Conservation (phyloP, 2,797 vertebrate genomes). For the Spondyliosoma cantharus region DNA sequence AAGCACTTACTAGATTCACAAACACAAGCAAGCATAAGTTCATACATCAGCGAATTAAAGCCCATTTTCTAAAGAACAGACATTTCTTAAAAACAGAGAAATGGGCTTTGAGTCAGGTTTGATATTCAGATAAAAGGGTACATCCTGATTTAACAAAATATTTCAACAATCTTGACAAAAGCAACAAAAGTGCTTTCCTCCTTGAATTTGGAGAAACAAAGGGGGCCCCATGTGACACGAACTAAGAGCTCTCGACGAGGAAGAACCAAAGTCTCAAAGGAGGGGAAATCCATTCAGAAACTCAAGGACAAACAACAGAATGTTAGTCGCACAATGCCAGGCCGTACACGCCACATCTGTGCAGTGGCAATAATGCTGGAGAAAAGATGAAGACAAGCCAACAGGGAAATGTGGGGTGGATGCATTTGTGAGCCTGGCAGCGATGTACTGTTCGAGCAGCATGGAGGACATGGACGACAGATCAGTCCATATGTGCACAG, state of each 20-base stretch:
- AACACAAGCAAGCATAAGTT: constrained; percentile 4
- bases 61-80: not conserved
- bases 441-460: constrained; percentile 16
- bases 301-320: constrained; percentile 7
- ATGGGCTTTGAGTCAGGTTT: not conserved
- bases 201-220: constrained; percentile 5
- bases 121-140: constrained; percentile 7
- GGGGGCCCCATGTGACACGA: not conserved
- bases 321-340: constrained; percentile 2
- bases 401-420: constrained; percentile 23
- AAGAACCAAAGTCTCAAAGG: not conserved
- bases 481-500: constrained; percentile 27
- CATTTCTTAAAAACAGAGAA: not conserved
- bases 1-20: not conserved
- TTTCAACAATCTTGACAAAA: constrained; percentile 2
- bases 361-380: not conserved
- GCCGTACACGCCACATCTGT: constrained; percentile 21
- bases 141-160: not conserved
- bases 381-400: constrained; percentile 38
- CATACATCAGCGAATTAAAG: constrained; percentile 16
- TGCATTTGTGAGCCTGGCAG: constrained; percentile 39
- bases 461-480: constrained; percentile 24
- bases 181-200: not conserved
- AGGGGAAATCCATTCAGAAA: constrained; percentile 9
- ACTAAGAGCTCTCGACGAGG: not conserved